These are phyloP conservation scores for Protonibea diacanthus DNA, from an alignment of 2,797 vertebrate species.

Conservation along the genomic window DNA sequence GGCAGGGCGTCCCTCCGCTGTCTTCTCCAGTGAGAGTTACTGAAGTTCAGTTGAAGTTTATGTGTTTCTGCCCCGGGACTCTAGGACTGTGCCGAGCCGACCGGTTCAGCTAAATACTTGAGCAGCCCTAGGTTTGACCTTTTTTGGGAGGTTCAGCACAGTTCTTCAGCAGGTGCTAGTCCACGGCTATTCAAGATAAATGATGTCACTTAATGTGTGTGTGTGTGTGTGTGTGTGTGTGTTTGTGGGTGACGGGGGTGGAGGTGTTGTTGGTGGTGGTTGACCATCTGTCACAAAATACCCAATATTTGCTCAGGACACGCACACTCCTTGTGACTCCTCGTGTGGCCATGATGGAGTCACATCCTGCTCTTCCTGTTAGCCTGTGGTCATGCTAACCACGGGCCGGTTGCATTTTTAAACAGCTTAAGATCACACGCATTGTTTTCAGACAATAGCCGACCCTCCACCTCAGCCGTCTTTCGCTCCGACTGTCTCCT, in stretches of 20 bases:
- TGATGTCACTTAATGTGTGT: constrained; percentile 38
- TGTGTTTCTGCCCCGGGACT: constrained; percentile 1
- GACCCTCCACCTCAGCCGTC: constrained; percentile 4
- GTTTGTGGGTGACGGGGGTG: too few relatives aligned
- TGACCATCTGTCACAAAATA: constrained; percentile 57
- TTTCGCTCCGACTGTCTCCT: not conserved
- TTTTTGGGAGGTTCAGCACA: constrained; percentile 16
- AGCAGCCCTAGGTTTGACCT: constrained; percentile 45
- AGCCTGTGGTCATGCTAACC: constrained; percentile 34
- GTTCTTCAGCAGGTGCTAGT: constrained; percentile 30
- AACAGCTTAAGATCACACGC: constrained; percentile 31
- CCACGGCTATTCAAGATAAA: constrained; percentile 33
- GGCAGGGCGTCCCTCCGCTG: not conserved
- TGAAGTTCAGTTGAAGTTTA: constrained; percentile 30
- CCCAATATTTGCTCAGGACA: not conserved
- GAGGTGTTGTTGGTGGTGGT: constrained; percentile 15
- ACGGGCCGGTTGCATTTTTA: constrained; percentile 39
- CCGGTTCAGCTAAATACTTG: constrained; percentile 44
- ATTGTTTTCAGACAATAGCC: constrained; percentile 3
- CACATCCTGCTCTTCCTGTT: constrained; percentile 45
- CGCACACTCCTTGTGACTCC: constrained; percentile 23
- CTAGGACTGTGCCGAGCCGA: constrained; percentile 3
- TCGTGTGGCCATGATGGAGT: constrained; percentile 37
- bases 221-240: not conserved
- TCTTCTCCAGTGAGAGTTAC: not conserved